Evolutionary conservation across 2,888 invertebrate genomes (phyloP).

Genomic region (Oegoconia quadripuncta): DNA sequence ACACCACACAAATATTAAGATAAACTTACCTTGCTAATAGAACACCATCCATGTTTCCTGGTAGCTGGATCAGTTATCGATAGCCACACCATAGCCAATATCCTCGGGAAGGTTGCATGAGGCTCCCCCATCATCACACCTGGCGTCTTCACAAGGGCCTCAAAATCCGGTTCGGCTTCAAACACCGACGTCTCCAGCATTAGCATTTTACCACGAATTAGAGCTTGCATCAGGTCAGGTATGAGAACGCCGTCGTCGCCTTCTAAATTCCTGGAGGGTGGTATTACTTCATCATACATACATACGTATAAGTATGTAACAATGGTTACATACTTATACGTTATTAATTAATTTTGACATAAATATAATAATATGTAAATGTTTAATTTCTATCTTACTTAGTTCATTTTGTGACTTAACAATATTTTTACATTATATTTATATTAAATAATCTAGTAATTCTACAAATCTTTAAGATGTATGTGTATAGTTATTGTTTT

Average conservation of each 20-base stretch:
- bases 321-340: too few species aligned
- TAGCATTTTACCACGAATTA: slow-evolving; percentile 47
- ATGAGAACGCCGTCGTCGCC: slow-evolving; percentile 54
- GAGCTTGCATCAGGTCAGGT: slow-evolving; percentile 42
- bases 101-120: slow-evolving; percentile 56
- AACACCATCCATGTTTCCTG: slow-evolving; percentile 57
- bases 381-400: too few species aligned
- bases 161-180: slow-evolving; percentile 58
- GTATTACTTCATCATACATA: too few species aligned
- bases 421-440: too few species aligned
- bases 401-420: too few species aligned
- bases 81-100: slow-evolving; percentile 57
- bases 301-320: too few species aligned
- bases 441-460: too few species aligned
- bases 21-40: slow-evolving; percentile 41
- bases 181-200: slow-evolving; percentile 48
- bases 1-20: too few species aligned
- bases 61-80: slow-evolving; percentile 48
- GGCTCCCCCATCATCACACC: slow-evolving; percentile 60
- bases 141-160: slow-evolving; percentile 54
- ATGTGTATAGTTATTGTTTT: too few species aligned
- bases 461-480: too few species aligned
- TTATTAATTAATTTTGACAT: too few species aligned
- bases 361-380: too few species aligned
- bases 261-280: slow-evolving; percentile 49